Percentiles rank a stretch among this genome's conserved stretches.
Conservation (phyloP, 2,113 vertebrate genomes). For the Mionectes macconnelli region DNA sequence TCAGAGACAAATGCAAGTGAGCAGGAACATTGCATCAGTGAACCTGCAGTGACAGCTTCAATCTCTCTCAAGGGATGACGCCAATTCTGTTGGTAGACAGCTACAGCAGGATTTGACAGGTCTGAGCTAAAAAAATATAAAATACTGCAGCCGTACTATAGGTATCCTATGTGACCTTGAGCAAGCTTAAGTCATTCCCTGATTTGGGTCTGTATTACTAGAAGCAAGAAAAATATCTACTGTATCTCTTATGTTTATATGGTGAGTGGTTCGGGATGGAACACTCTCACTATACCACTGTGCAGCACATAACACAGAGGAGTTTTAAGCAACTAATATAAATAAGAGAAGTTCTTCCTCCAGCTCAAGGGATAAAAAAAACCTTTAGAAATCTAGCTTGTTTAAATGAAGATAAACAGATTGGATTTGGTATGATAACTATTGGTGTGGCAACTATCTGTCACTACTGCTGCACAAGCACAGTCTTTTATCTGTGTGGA, state of each 20-base stretch:
- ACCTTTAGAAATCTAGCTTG: slow-evolving; percentile 48
- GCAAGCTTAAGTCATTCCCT: background rate
- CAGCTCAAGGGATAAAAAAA: slow-evolving; percentile 53
- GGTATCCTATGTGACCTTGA: background rate
- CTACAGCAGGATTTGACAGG: background rate
- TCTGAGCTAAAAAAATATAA: background rate
- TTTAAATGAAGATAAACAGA: slow-evolving; percentile 63
- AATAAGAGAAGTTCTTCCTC: slow-evolving; percentile 50
- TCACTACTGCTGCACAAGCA: background rate
- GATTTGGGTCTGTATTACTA: background rate
- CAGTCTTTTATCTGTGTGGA: background rate
- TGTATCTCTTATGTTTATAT: slow-evolving; percentile 47
- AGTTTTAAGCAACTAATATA: slow-evolving; percentile 53
- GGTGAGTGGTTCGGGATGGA: slow-evolving; percentile 8
- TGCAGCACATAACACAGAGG: slow-evolving; percentile 23
- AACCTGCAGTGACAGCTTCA: background rate
- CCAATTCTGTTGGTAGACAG: background rate
- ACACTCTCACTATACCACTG: background rate
- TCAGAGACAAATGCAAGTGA: background rate
- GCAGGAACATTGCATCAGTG: background rate
- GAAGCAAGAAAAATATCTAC: slow-evolving; percentile 19
- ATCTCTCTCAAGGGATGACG: rapidly evolving
- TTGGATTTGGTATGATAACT: slow-evolving; percentile 58
- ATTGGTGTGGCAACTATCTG: slow-evolving; percentile 55
- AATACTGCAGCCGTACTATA: background rate